These are phyloP conservation scores for Orestias chungarensis DNA, from an alignment of 2,797 vertebrate species.

Conservation along the genomic window DNA sequence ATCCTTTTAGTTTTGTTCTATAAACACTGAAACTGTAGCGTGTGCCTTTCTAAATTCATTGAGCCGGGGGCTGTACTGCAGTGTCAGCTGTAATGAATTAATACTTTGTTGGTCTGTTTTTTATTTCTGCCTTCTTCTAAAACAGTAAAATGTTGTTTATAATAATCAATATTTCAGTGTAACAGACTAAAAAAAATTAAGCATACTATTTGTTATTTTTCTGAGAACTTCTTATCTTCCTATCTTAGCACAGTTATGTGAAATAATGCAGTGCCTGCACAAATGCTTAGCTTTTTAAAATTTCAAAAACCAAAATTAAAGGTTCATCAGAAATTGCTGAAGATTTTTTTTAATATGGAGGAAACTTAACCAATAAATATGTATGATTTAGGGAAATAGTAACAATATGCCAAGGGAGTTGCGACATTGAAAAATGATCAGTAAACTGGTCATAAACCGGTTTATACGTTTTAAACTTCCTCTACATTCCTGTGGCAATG, in stretches of 20 bases:
- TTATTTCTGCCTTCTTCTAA: not conserved
- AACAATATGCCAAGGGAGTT: not conserved
- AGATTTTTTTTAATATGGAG: not conserved
- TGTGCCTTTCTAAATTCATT: not conserved
- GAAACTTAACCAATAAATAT: not conserved
- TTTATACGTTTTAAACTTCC: not conserved
- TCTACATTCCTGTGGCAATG: not conserved
- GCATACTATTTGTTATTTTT: not conserved
- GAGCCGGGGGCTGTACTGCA: not conserved
- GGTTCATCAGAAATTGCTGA: not conserved
- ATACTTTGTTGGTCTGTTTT: not conserved
- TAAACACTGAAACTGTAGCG: not conserved
- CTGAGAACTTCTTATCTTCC: not conserved
- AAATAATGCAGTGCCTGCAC: too few species aligned
- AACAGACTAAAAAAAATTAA: not conserved
- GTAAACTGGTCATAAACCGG: not conserved
- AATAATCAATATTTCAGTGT: not conserved
- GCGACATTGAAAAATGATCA: not conserved
- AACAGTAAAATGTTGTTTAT: not conserved
- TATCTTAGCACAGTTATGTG: not conserved
- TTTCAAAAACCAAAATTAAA: not conserved
- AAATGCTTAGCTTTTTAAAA: not conserved
- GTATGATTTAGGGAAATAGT: not conserved
- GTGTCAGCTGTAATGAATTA: not conserved
- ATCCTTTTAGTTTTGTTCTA: not conserved